A percentile compares a stretch with the other conserved stretches of the same genome.
phyloP scores from a whole-genome alignment of 2,113 vertebrate genomes.

The human (Homo sapiens) region DNA sequence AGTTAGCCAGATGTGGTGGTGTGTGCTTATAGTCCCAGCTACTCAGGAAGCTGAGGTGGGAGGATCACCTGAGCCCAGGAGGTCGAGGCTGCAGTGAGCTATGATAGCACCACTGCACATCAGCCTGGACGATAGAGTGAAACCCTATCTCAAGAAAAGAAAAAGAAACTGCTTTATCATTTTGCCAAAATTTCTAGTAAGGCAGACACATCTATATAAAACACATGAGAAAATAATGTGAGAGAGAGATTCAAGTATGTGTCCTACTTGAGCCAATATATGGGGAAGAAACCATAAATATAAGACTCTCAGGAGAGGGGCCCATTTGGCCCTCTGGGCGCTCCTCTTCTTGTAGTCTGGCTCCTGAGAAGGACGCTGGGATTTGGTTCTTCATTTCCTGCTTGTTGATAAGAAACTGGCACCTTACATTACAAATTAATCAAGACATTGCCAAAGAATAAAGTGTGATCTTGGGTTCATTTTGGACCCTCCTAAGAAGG shows the following conservation, averaged over 20 bases:
- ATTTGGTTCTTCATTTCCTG: background rate
- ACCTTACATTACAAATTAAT: background rate
- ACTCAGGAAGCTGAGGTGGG: no score
- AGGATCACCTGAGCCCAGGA: no score
- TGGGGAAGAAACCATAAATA: background rate
- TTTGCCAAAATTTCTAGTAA: background rate
- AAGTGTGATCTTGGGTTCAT: background rate
- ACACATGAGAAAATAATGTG: background rate
- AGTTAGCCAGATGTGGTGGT: no score
- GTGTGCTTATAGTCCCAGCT: no score
- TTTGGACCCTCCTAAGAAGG: background rate
- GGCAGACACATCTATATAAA: background rate
- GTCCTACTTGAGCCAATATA: background rate
- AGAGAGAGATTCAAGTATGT: background rate
- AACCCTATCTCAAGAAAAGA: no score
- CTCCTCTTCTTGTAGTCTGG: background rate
- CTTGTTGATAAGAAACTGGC: background rate
- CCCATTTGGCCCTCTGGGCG: background rate
- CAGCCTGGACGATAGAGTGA: no score
- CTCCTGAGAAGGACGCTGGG: background rate
- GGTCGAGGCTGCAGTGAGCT: no score
- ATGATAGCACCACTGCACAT: no score
- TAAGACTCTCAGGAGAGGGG: background rate
- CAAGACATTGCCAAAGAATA: background rate
- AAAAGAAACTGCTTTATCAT: background rate